phyloP scores from a whole-genome alignment of 2,888 invertebrate species.

The Callinectes sapidus region DNA sequence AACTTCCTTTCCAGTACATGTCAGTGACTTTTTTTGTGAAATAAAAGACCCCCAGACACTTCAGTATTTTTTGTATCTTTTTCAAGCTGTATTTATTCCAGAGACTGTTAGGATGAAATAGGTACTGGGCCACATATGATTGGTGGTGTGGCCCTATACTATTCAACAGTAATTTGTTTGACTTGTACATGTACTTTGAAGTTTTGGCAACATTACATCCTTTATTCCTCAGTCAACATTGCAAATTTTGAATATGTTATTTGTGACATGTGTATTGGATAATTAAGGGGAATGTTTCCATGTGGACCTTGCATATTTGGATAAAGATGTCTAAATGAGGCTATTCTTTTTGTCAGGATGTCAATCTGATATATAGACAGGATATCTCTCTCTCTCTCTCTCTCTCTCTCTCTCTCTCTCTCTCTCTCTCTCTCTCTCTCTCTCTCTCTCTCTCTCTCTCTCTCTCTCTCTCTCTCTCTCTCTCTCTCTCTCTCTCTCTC shows the following conservation, averaged over 20 bases:
- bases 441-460: neutral
- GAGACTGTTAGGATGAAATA: neutral
- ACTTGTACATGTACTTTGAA: neutral
- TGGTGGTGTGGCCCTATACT: neutral
- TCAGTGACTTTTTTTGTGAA: conserved; percentile 56
- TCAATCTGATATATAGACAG: neutral
- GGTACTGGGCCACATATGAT: neutral
- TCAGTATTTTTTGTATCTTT: neutral
- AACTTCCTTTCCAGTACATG: conserved; percentile 57
- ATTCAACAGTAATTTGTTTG: neutral
- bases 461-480: neutral
- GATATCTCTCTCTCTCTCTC: neutral
- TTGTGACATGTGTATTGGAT: too few species aligned
- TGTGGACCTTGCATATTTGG: too few species aligned
- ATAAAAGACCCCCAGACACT: conserved; percentile 47
- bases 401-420: neutral
- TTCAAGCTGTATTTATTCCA: neutral
- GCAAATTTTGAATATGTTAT: neutral
- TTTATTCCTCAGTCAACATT: neutral
- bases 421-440: neutral
- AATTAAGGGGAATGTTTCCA: too few species aligned
- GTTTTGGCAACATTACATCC: neutral
- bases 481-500: neutral
- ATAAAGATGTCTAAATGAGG: too few species aligned
- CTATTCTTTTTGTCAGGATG: too few species aligned